Percentiles rank a stretch among this genome's conserved stretches.
Conservation (phyloP, 30 jellyfish, hydroid and myxozoan genomes). For the Pelagia noctiluca region DNA sequence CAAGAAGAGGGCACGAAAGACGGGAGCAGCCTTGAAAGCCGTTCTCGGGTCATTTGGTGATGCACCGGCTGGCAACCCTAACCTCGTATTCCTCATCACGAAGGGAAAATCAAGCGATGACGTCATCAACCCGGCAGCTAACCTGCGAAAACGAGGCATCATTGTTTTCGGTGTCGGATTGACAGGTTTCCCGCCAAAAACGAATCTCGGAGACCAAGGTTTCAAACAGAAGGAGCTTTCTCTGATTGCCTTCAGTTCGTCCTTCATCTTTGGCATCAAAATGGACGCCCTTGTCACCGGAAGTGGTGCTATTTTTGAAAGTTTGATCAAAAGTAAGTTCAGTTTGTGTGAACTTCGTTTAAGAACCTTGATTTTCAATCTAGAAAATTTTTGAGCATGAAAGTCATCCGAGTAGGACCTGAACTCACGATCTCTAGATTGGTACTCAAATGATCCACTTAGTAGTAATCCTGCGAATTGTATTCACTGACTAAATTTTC, state of each 20-base stretch:
- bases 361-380: not conserved
- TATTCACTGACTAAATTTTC: not conserved
- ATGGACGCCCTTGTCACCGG: slow-evolving; percentile 55
- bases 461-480: not conserved
- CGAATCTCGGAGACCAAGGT: slow-evolving; percentile 68
- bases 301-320: slow-evolving; percentile 54
- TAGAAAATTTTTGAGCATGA: not conserved
- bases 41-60: slow-evolving; percentile 70
- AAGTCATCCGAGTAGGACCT: not conserved
- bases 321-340: slow-evolving; percentile 31
- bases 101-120: slow-evolving; percentile 86
- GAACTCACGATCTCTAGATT: not conserved
- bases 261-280: slow-evolving; percentile 69
- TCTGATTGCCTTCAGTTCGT: slow-evolving; percentile 78
- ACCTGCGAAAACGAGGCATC: slow-evolving; percentile 81
- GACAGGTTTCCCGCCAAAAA: slow-evolving; percentile 75
- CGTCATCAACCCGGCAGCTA: slow-evolving; percentile 78
- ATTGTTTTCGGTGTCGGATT: slow-evolving; percentile 75
- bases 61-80: slow-evolving; percentile 97
- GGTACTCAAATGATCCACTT: not conserved
- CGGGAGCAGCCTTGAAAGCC: slow-evolving; percentile 83
- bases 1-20: slow-evolving; percentile 77
- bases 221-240: slow-evolving; percentile 82
- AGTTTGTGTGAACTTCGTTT: not conserved
- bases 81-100: slow-evolving; percentile 74